Conservation (phyloP, 2,888 invertebrate species). For the Lasioglossum morio region DNA sequence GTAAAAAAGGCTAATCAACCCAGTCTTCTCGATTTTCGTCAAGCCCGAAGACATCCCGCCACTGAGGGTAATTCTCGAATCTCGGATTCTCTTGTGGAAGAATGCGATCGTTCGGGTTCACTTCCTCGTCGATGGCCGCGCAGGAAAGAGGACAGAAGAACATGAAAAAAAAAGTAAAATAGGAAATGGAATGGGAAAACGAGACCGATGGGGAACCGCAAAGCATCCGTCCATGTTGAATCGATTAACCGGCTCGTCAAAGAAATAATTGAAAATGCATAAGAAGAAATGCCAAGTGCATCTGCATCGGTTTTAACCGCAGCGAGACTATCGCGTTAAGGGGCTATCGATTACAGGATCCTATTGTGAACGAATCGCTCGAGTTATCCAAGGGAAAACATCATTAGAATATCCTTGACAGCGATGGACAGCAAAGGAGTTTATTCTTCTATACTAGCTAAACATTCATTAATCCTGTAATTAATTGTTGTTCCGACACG, state of each 20-base stretch:
- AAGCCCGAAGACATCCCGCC: constrained; percentile 40
- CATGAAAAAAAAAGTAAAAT: background rate
- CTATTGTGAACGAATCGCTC: background rate
- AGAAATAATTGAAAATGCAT: constrained; percentile 58
- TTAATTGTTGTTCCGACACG: background rate
- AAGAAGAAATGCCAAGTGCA: constrained; percentile 39
- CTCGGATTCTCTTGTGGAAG: constrained; percentile 20
- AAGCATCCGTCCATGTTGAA: constrained; percentile 50
- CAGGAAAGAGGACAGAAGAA: background rate
- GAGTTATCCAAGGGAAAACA: constrained; percentile 2
- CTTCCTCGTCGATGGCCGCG: constrained; percentile 15
- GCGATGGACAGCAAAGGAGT: background rate
- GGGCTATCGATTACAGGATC: constrained; percentile 27
- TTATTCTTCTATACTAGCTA: background rate
- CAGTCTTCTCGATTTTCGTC: constrained; percentile 27
- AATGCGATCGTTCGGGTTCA: constrained; percentile 39
- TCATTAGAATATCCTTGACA: background rate
- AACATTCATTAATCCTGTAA: background rate
- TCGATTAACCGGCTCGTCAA: constrained; percentile 56
- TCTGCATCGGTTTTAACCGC: constrained; percentile 32
- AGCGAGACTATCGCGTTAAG: constrained; percentile 15
- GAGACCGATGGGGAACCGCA: constrained; percentile 45
- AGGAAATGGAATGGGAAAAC: constrained; percentile 28
- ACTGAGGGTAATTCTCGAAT: constrained; percentile 36
- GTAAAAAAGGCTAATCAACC: constrained; percentile 34